Evolutionary conservation across 2,888 invertebrate genomes (phyloP).

Genomic region (Phasia obesa): DNA sequence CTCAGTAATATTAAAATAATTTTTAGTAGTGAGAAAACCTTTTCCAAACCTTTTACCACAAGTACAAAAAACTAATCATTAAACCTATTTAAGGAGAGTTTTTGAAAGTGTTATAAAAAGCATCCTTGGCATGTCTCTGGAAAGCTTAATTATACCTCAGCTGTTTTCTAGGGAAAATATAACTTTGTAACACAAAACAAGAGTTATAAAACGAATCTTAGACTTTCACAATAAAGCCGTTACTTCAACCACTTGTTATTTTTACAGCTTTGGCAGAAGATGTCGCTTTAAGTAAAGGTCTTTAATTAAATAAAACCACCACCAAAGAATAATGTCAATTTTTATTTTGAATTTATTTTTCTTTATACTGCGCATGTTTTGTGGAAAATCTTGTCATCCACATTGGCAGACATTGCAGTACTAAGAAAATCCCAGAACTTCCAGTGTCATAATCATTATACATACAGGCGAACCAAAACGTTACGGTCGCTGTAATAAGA

Average conservation of each 20-base stretch:
- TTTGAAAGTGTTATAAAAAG: no score
- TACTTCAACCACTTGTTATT: constrained; percentile 21
- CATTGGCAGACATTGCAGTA: constrained; percentile 64
- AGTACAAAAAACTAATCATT: no score
- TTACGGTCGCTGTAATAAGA: constrained; percentile 39
- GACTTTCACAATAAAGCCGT: background rate
- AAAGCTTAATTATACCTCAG: background rate
- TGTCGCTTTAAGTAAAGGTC: constrained; percentile 34
- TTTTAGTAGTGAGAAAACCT: no score
- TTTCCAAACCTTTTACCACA: no score
- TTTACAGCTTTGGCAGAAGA: constrained; percentile 3
- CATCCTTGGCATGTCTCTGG: no score
- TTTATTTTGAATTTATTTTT: constrained; percentile 34
- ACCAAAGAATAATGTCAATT: constrained; percentile 32
- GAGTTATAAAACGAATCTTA: background rate
- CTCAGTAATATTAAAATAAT: no score
- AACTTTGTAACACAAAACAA: background rate
- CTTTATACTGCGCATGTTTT: constrained; percentile 64
- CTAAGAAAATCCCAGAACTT: constrained; percentile 73
- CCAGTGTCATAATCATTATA: constrained; percentile 76
- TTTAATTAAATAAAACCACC: constrained; percentile 40
- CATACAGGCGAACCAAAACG: constrained; percentile 67
- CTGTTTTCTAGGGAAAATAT: background rate
- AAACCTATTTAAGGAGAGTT: no score
- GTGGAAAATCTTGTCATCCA: constrained; percentile 61